Conservation (phyloP, 2,113 vertebrate species). For the Epinephelus fuscoguttatus region DNA sequence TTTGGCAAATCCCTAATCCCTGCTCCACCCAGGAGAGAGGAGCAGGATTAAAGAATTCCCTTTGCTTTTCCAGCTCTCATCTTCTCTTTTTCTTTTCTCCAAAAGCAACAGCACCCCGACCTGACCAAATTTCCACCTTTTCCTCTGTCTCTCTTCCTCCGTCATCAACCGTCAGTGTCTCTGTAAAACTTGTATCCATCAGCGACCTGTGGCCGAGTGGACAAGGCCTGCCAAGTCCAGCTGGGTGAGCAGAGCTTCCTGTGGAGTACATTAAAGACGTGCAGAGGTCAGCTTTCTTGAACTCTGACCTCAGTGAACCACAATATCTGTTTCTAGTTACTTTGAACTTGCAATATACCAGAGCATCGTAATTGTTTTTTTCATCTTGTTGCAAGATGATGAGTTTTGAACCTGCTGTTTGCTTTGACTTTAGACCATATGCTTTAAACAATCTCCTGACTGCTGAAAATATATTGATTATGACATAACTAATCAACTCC, state of each 20-base stretch:
- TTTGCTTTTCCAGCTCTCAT: not conserved
- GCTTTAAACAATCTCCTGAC: not conserved
- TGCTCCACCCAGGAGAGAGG: not conserved
- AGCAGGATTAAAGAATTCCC: conserved; percentile 20
- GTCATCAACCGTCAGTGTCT: conserved; percentile 6
- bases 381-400: conserved; percentile 1
- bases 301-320: conserved; percentile 52
- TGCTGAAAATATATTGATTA: not conserved
- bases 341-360: conserved; percentile 44
- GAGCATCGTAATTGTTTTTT: not conserved
- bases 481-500: not conserved
- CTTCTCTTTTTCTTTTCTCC: conserved; percentile 16
- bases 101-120: conserved; percentile 17
- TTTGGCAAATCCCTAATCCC: conserved; percentile 42
- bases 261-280: conserved; percentile 67
- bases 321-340: conserved; percentile 61
- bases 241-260: conserved; percentile 52
- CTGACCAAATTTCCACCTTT: conserved; percentile 13
- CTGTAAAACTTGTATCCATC: conserved; percentile 33
- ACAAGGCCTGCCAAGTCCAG: conserved; percentile 46
- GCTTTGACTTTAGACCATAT: conserved; percentile 32
- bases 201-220: conserved; percentile 28
- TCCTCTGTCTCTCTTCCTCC: not conserved
- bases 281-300: conserved; percentile 55
- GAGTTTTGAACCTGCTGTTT: conserved; percentile 35